Conservation (phyloP, 2,113 vertebrate species). For the Lipophrys pholis region DNA sequence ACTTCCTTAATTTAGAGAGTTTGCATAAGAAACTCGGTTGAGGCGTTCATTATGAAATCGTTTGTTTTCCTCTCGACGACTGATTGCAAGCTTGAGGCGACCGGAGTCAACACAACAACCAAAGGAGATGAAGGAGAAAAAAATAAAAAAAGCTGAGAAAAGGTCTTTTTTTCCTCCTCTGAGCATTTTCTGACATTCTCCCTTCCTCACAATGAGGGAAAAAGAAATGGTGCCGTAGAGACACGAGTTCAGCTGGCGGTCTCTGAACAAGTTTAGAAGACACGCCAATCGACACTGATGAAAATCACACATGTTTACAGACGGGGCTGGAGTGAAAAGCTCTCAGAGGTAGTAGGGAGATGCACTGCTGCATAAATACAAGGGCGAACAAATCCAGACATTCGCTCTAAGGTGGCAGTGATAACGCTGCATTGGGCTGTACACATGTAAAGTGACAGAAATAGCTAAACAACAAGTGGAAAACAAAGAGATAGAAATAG, state of each 20-base stretch:
- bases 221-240: conserved; percentile 25
- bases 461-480: background rate
- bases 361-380: background rate
- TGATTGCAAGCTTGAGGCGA: conserved; percentile 35
- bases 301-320: too few relatives aligned
- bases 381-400: background rate
- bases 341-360: background rate
- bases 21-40: conserved; percentile 41
- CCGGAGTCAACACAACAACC: conserved; percentile 39
- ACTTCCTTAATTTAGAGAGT: conserved; percentile 57
- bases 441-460: background rate
- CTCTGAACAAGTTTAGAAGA: background rate
- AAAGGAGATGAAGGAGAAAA: conserved; percentile 15
- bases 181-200: conserved; percentile 28
- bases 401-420: background rate
- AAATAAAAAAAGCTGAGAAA: background rate
- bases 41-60: conserved; percentile 48
- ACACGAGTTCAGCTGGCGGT: conserved; percentile 3
- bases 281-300: too few relatives aligned
- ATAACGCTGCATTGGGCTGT: background rate
- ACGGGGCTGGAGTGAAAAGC: background rate
- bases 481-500: background rate
- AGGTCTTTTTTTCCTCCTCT: conserved; percentile 12
- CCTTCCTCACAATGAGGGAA: conserved; percentile 18
- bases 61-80: conserved; percentile 46